phyloP scores from a whole-genome alignment of 2,888 invertebrate species.

The Plagodis dolabraria region DNA sequence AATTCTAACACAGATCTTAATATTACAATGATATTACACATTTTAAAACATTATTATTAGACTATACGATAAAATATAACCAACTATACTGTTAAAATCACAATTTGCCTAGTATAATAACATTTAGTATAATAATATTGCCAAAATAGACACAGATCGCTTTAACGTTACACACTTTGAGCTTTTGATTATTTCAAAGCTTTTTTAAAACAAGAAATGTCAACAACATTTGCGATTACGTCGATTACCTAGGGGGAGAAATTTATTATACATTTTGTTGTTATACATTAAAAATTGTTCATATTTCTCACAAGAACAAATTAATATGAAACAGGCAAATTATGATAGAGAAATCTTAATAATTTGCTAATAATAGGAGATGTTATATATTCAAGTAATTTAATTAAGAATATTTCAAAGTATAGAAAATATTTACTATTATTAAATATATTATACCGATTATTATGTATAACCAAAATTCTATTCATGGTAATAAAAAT shows the following conservation, averaged over 20 bases:
- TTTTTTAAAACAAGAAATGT: constrained; percentile 17
- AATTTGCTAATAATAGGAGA: neutral
- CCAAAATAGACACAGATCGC: constrained; percentile 75
- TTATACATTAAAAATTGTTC: neutral
- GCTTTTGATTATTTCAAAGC: constrained; percentile 44
- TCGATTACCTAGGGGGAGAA: neutral
- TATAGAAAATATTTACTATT: neutral
- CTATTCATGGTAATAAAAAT: neutral
- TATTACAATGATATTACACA: constrained; percentile 72
- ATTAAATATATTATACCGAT: neutral
- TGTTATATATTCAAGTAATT: neutral
- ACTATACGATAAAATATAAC: constrained; percentile 77
- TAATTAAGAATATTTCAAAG: neutral
- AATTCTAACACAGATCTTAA: constrained; percentile 77
- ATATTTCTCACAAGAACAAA: neutral
- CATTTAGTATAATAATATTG: constrained; percentile 66
- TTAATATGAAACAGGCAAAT: neutral
- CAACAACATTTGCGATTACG: constrained; percentile 11
- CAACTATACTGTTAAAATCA: constrained; percentile 82
- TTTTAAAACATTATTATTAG: constrained; percentile 69
- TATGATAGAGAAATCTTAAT: neutral
- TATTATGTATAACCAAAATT: neutral
- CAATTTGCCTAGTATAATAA: constrained; percentile 80
- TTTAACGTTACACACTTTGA: constrained; percentile 29
- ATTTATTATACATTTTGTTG: neutral